Evolutionary conservation across 2,797 vertebrate genomes (phyloP), one percentile per base, ranked within the genome.

Genomic region (Hirundo rustica): DNA sequence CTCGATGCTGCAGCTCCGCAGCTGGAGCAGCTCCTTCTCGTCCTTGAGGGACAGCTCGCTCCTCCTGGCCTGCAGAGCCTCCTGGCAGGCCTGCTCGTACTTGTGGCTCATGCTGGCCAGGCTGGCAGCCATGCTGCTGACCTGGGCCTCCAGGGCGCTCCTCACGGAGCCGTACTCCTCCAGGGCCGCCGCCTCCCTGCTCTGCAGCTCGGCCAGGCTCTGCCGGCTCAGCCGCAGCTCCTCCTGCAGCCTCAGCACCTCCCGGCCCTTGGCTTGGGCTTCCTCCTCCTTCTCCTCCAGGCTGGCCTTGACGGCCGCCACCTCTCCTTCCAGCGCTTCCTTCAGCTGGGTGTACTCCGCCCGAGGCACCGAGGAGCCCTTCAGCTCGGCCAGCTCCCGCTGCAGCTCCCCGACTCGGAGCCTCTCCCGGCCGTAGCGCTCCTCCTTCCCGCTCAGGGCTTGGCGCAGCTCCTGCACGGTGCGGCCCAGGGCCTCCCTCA

Each of bases 281-380:
- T 97, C 98, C 50, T 98, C 98, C 92, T 99, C 98, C 92, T 99
- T 98, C 30, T 98, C 98, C 4, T 85, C 91, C 79, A 99, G 96
- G 45, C 97, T 97, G 53, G 86, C 57, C 21, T 45, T 98, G 9
- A 98, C 61, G 15, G 96, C 55, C 0, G 84, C 13, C 1, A 98
- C 93, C 67, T 99, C 98, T 6, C 81, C 97, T 87, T 99, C 98
- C n/a, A 99, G 96, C 47, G 26, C 74, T 9, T 98, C 98, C 85
- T 97, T 98, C 57, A 97, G 80, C 44, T 95, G 78, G 12, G 82
- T 26, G 4, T 98, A 96, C 17, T 98, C 98, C 5, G 91, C 92
- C 94, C 98, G 92, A 27, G 98, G 92, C 57, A 98, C 36, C 0
- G 98, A 96, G 55, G 97, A 95, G 7, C 97, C 79, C n/a, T 40